Conservation (phyloP, 2,113 vertebrate genomes). For the Odontesthes bonariensis region DNA sequence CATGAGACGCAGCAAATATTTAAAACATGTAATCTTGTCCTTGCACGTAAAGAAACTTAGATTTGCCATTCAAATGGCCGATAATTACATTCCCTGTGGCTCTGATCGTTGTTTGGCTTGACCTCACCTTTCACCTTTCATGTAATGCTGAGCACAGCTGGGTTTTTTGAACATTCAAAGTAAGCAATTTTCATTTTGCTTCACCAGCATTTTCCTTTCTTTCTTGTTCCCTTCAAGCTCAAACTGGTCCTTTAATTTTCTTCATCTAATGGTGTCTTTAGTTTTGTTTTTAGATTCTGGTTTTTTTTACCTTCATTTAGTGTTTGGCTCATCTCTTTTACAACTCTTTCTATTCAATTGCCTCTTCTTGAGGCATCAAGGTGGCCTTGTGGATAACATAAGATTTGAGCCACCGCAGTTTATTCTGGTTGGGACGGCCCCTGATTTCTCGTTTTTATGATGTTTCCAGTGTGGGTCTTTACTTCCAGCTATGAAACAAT, state of each 20-base stretch:
- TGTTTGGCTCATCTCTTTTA: not conserved
- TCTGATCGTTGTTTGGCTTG: constrained; percentile 18
- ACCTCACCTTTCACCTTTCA: constrained; percentile 55
- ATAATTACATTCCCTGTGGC: constrained; percentile 20
- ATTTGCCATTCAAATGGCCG: constrained; percentile 33
- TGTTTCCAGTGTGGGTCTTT: not conserved
- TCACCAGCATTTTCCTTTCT: constrained; percentile 40
- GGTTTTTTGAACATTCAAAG: constrained; percentile 19
- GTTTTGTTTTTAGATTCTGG: not conserved
- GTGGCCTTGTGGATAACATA: not conserved
- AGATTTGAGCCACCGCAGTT: not conserved
- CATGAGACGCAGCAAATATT: constrained; percentile 2
- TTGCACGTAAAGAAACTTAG: not conserved
- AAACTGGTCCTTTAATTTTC: not conserved
- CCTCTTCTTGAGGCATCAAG: not conserved
- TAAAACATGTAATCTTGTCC: constrained; percentile 4
- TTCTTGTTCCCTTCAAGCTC: constrained; percentile 10
- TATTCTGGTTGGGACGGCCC: not conserved
- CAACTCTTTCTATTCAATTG: constrained; percentile 13
- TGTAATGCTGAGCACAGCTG: constrained; percentile 25
- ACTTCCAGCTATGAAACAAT: not conserved
- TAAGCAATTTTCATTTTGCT: constrained; percentile 61
- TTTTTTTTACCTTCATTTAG: not conserved
- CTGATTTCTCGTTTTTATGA: not conserved
- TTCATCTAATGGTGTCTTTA: constrained; percentile 1